These are phyloP conservation scores for Lepus europaeus DNA, from an alignment of 2,113 vertebrate genomes.

Conservation along the genomic window DNA sequence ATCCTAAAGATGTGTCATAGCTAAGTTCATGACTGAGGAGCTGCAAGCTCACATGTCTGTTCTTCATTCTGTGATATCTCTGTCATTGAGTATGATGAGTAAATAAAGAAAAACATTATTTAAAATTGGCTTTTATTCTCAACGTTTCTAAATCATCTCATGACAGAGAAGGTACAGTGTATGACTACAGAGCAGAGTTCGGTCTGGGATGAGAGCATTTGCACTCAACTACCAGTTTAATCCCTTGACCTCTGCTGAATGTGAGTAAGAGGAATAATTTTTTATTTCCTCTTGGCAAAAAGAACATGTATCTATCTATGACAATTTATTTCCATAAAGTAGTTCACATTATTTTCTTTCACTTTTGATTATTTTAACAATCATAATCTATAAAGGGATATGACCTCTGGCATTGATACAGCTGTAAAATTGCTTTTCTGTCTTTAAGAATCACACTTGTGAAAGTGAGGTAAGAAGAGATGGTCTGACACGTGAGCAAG, in stretches of 20 bases:
- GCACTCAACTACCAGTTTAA: neutral
- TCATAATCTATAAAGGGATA: slow-evolving; percentile 35
- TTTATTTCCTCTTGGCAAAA: slow-evolving; percentile 14
- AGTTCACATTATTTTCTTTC: neutral
- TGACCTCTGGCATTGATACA: slow-evolving; percentile 57
- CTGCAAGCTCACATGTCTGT: neutral
- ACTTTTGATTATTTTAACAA: slow-evolving; percentile 53
- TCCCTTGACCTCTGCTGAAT: neutral
- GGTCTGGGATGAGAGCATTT: neutral
- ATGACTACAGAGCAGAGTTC: neutral
- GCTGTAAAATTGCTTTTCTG: slow-evolving; percentile 44
- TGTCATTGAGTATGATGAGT: neutral
- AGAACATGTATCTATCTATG: neutral
- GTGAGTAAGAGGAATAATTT: neutral
- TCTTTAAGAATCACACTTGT: slow-evolving; percentile 53
- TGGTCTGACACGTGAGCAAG: slow-evolving; percentile 20
- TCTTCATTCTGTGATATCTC: neutral
- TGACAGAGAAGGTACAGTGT: neutral
- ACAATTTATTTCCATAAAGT: slow-evolving; percentile 5
- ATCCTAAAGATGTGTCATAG: neutral
- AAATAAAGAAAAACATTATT: neutral
- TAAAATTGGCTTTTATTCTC: slow-evolving; percentile 2
- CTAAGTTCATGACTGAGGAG: neutral
- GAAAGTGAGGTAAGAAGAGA: slow-evolving; percentile 53
- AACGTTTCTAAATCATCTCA: neutral